Evolutionary conservation across 2,888 invertebrate species (phyloP), one percentile per base, ranked within the genome.

Genomic region (Polylopha cassiicola): DNA sequence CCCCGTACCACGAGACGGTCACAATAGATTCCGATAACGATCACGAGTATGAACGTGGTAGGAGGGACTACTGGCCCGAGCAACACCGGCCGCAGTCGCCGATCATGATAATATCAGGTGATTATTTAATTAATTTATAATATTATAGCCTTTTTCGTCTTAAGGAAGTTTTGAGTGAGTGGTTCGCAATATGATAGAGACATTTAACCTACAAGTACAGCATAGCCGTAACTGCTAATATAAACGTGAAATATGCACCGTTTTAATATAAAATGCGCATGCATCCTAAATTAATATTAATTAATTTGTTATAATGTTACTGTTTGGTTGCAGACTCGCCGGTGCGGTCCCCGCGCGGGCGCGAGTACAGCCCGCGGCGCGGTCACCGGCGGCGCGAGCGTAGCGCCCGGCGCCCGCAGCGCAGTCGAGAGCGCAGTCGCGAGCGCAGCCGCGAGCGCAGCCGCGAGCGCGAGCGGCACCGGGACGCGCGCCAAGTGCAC

Each of bases 1-100:
- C 90, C 1, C 89, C 89, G 1, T 87, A 86, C 62, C 87, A 87
- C 51, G 84, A 85, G 46, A 78, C 79, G 1, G 84, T 82, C 22
- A 81, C 84, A 8, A 80, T 81, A 43, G 87, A 87, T 47, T 81
- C 81, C 0, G 87, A 86, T 46, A 71, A 62, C 5, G 81, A 82
- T 23, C 72, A 71, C 10, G 81, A 81, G 9, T 86, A 82, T 47
- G 75, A 77, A 7, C 64, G 75, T 2, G 49, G 59, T 4, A 56
- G 76, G 8, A 52, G 77, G 26, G 82, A 82, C 3, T 84, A 78
- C 50, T 85, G 81, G 82, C 70, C 73, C 9, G 80, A 81, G 1
- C 58, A 54, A 34, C 72, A 72, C 8, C 57, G 76, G 20, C 56
- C 60, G 38, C 74, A 65, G 48, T 74, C 73, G 28, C 85, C 75